Percentiles rank a stretch among this genome's conserved stretches.
phyloP scores from a whole-genome alignment of 2,113 vertebrate genomes.

The Myrmecobius fasciatus region DNA sequence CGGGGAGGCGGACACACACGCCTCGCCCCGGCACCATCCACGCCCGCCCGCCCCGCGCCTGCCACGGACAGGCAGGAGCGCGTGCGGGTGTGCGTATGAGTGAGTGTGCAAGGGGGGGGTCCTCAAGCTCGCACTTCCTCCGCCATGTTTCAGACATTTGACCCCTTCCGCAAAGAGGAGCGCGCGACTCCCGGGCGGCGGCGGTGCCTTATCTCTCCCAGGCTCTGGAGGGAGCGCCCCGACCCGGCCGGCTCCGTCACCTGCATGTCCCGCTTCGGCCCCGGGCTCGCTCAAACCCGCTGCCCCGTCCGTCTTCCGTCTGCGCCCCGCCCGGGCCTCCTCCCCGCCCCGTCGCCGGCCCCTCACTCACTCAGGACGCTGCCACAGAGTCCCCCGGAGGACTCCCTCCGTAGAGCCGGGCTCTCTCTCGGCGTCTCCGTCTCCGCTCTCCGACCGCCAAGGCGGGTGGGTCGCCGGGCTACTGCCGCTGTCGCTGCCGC shows the following conservation, averaged over 20 bases:
- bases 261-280: background rate
- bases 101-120: slow-evolving; percentile 31
- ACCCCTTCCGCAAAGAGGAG: slow-evolving; percentile 77
- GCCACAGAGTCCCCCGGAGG: slow-evolving; percentile 69
- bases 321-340: slow-evolving; percentile 43
- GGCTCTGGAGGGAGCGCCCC: slow-evolving; percentile 43
- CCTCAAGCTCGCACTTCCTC: slow-evolving; percentile 81
- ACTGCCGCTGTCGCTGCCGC: slow-evolving; percentile 63
- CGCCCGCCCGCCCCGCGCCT: slow-evolving; percentile 47
- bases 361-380: slow-evolving; percentile 54
- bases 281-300: slow-evolving; percentile 38
- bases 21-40: slow-evolving; percentile 10
- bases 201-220: slow-evolving; percentile 11
- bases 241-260: background rate
- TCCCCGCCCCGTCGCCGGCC: slow-evolving; percentile 61
- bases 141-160: slow-evolving; percentile 83
- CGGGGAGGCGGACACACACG: background rate
- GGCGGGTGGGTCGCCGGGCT: slow-evolving; percentile 70
- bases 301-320: slow-evolving; percentile 59
- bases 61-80: slow-evolving; percentile 23
- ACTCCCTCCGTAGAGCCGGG: slow-evolving; percentile 59
- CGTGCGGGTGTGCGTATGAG: slow-evolving; percentile 22
- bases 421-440: slow-evolving; percentile 61
- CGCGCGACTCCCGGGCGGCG: slow-evolving; percentile 64
- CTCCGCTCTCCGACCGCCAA: slow-evolving; percentile 59